These are phyloP conservation scores for Casuarius casuarius DNA, from an alignment of 2,113 vertebrate species.

Conservation along the genomic window DNA sequence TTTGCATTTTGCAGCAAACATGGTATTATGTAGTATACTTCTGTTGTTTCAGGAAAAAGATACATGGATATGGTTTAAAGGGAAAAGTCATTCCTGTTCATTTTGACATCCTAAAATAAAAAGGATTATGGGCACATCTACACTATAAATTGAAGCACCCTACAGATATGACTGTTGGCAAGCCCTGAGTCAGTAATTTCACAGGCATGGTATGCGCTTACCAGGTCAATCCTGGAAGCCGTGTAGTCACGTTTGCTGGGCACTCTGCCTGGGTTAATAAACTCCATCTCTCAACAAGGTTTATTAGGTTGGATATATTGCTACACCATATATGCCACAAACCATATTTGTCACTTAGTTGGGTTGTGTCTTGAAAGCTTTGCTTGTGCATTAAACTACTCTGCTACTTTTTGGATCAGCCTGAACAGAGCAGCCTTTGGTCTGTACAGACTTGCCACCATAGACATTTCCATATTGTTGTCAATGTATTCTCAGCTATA, in stretches of 20 bases:
- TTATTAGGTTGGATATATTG: conserved; percentile 8
- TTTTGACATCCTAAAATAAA: neutral
- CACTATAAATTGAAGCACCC: neutral
- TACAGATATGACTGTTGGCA: neutral
- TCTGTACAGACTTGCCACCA: neutral
- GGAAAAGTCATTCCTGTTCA: neutral
- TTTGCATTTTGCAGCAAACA: neutral
- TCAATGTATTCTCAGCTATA: neutral
- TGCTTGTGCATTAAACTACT: neutral
- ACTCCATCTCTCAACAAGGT: neutral
- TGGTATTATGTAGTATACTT: neutral
- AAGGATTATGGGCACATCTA: conserved; percentile 1
- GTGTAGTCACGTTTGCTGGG: neutral
- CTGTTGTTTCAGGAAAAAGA: neutral
- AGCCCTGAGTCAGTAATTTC: conserved; percentile 17
- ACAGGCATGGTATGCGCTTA: neutral
- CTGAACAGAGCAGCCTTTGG: neutral
- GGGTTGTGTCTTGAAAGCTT: conserved; percentile 2
- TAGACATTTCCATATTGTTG: neutral
- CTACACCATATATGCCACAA: neutral
- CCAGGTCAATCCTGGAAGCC: neutral
- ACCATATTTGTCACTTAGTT: neutral
- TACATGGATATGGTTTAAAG: neutral
- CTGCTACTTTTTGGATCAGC: neutral
- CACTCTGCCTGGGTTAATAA: conserved; percentile 24